Evolutionary conservation across 2,113 vertebrate genomes (phyloP), one percentile per base, ranked within the genome.

Genomic region (Platichthys stellatus): DNA sequence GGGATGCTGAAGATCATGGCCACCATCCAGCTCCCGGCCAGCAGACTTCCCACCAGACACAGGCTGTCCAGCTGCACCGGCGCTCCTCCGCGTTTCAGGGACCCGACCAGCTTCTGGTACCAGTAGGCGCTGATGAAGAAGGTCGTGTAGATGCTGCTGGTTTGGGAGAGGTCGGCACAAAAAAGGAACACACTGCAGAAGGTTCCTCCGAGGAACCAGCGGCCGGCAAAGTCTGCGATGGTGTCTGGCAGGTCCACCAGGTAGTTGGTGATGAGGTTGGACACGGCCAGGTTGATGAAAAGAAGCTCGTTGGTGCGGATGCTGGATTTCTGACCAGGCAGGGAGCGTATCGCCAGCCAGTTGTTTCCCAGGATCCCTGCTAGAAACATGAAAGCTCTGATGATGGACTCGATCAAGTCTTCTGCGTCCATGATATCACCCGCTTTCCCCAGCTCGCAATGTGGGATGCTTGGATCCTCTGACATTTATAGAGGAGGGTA

Each of bases 201-300:
- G 12, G 58, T 74, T 45, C 86, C 72, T 0, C 92, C 90, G 28
- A 92, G 45, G 72, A 93, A 90, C 93, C 93, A 95, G 0, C 18
- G 47, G 0, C 81, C 89, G 2, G 64, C 72, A 3, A 94, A 90
- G 7, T 94, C 86, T 0, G 88, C 88, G 1, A 94, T 35, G 38
- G 89, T 92, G 76, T 94, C 92, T 0, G 93, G 94, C 2, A 94
- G 73, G 74, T 94, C 94, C 85, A 95, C 94, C 84, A 94, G 59
- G 70, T 71, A 93, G 84, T 93, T 94, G n/a, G 92, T 95, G 76
- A 95, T 93, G 66, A 95, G 93, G 83, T 95, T 94, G 68, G 94
- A 95, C 1, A 90, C 5, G 0, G 94, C 94, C 81, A 95, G 74
- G 79, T 95, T 95, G 66, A 95, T 53, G 76, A 95, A 92, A 4